These are phyloP conservation scores for Drosophila miranda DNA, from an alignment of 1,140 invertebrate genomes.

Conservation along the genomic window DNA sequence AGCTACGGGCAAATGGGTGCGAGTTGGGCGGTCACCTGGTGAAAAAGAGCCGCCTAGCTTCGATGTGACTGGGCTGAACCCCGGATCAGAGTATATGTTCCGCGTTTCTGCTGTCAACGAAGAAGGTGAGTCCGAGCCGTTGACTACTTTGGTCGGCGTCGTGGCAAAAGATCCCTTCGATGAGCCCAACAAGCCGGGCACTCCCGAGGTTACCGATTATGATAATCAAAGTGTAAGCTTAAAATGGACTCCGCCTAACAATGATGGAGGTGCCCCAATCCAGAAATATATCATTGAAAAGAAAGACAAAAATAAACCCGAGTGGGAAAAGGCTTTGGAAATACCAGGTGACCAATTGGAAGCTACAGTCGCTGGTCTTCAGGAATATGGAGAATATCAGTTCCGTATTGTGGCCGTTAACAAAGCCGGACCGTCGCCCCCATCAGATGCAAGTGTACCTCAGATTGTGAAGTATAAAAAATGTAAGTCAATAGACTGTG, in stretches of 20 bases:
- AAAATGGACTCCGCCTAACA: conserved; percentile 95
- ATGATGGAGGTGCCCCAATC: conserved; percentile 97
- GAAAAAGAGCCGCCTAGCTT: conserved; percentile 90
- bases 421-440: conserved; percentile 95
- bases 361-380: conserved; percentile 92
- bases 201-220: conserved; percentile 95
- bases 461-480: conserved; percentile 95
- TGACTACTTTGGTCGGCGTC: conserved; percentile 91
- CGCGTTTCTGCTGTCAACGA: conserved; percentile 97
- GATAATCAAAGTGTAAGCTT: conserved; percentile 96
- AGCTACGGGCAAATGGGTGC: conserved; percentile 94
- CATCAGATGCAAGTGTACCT: conserved; percentile 97
- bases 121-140: conserved; percentile 97
- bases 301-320: conserved; percentile 93
- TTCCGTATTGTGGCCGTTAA: conserved; percentile 98
- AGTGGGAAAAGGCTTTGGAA: conserved; percentile 96
- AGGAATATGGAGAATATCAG: conserved; percentile 96
- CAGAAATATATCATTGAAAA: conserved; percentile 99
- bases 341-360: conserved; percentile 90
- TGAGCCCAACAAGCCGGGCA: conserved; percentile 93
- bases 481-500: conserved; percentile 85
- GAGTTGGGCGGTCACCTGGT: conserved; percentile 89
- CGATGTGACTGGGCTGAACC: conserved; percentile 93
- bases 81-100: conserved; percentile 97
- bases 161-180: conserved; percentile 98